Percentiles rank a stretch among this genome's conserved stretches.
phyloP scores from a whole-genome alignment of 2,888 invertebrate genomes.

The Hecatera dysodea region DNA sequence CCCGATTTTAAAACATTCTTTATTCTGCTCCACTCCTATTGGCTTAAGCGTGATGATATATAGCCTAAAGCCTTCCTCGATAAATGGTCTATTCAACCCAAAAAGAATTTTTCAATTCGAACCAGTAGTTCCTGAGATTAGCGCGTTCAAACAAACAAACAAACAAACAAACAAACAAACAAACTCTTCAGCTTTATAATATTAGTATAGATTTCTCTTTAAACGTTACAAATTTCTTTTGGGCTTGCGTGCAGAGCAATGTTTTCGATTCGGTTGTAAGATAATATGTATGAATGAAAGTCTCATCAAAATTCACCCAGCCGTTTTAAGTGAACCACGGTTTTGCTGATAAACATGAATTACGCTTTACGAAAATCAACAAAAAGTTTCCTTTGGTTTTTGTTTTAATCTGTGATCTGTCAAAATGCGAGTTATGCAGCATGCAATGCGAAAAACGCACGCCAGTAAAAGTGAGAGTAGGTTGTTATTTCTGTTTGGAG shows the following conservation, averaged over 20 bases:
- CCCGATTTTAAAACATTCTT: no score
- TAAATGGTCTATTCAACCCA: no score
- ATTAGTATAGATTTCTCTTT: conserved; percentile 22
- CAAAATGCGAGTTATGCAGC: not conserved
- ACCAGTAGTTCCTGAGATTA: no score
- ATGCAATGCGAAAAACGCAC: not conserved
- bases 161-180: no score
- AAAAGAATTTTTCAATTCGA: no score
- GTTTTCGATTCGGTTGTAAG: conserved; percentile 41
- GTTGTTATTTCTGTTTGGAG: no score
- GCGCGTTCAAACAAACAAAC: no score
- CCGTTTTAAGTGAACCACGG: conserved; percentile 2
- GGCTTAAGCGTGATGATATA: no score
- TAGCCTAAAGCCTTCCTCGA: no score
- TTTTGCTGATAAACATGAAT: conserved; percentile 30
- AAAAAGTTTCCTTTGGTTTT: conserved; percentile 22
- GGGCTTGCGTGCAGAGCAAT: conserved; percentile 41
- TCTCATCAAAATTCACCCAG: conserved; percentile 55
- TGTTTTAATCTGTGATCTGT: conserved; percentile 2
- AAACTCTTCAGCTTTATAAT: conserved; percentile 13
- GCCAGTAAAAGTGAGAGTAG: not conserved
- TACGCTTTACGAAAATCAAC: conserved; percentile 7
- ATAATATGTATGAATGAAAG: conserved; percentile 53
- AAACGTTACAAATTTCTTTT: conserved; percentile 49
- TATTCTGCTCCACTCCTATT: no score